Conservation (phyloP, 1,140 invertebrate species). For the Platorchestia sp. region DNA sequence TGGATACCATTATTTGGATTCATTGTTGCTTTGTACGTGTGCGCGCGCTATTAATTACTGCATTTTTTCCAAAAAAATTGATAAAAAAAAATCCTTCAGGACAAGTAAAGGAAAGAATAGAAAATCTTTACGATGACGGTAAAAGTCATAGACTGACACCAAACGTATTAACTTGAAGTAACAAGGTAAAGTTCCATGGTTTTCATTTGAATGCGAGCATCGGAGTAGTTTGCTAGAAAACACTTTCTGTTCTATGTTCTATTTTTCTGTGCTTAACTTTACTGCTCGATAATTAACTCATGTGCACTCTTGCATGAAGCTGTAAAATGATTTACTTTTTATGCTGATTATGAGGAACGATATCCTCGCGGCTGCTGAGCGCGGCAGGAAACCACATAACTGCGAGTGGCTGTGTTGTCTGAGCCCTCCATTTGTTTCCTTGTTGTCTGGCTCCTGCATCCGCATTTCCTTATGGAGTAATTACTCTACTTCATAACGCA, state of each 20-base stretch:
- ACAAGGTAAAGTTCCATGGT: not conserved
- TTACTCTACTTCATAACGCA: not conserved
- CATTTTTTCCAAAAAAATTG: not conserved
- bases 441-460: not conserved
- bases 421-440: not conserved
- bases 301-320: not conserved
- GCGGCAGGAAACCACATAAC: not conserved
- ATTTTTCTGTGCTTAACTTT: not conserved
- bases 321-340: not conserved
- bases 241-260: not conserved
- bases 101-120: not conserved
- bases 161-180: not conserved
- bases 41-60: not conserved
- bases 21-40: not conserved
- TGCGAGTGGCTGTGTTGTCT: not conserved
- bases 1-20: not conserved
- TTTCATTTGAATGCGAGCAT: not conserved
- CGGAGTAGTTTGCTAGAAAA: not conserved
- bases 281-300: not conserved
- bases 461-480: not conserved
- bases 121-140: not conserved
- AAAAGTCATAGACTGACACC: not conserved
- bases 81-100: not conserved
- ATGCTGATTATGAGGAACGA: not conserved
- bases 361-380: not conserved